Evolutionary conservation across 1,140 invertebrate genomes (phyloP), one percentile per base, ranked within the genome.

Genomic region (Apolygus lucorum): DNA sequence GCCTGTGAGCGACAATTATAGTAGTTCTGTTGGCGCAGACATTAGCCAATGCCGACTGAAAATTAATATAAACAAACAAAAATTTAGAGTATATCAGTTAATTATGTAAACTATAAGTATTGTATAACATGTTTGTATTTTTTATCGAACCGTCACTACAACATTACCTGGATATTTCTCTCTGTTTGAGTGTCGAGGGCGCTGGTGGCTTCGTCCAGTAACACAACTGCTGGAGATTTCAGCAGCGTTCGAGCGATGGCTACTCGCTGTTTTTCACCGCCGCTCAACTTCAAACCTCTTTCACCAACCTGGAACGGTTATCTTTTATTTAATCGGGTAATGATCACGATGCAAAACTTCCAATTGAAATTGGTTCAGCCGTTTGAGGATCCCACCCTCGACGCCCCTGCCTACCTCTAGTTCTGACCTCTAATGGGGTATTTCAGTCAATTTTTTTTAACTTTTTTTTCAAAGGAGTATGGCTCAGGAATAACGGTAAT

Each of bases 201-300:
- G 70, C 90, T 92, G 0, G 91, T 95, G 13, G 91, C 94, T 81
- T 97, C 95, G 78, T 97, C 94, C 0, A 97, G 78, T 13, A 97
- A 79, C 52, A 96, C 88, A 68, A 95, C 88, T n/a, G 84, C 78
- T 1, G 94, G 94, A 13, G 89, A 82, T 79, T 97, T 97, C 4
- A 97, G 80, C 21, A 97, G 82, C 0, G 94, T 95, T 70, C 95
- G 79, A 0, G 94, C 92, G 71, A 97, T 97, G 0, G 94, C 95
- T 64, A 97, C 91, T 73, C 95, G 84, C 78, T 97, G 95, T 73
- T 96, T 96, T 77, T 97, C 93, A 22, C 94, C 94, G 1, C 94
- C 94, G 78, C 88, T 91, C 21, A 93, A 79, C 54, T 88, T 83
- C 27, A 92, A 77, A 34, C 91, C 91, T 76, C 90, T 81, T 78